A percentile compares a stretch with the other conserved stretches of the same genome.
Conservation (phyloP, 2,888 invertebrate genomes). For the Drosophila leonis region DNA sequence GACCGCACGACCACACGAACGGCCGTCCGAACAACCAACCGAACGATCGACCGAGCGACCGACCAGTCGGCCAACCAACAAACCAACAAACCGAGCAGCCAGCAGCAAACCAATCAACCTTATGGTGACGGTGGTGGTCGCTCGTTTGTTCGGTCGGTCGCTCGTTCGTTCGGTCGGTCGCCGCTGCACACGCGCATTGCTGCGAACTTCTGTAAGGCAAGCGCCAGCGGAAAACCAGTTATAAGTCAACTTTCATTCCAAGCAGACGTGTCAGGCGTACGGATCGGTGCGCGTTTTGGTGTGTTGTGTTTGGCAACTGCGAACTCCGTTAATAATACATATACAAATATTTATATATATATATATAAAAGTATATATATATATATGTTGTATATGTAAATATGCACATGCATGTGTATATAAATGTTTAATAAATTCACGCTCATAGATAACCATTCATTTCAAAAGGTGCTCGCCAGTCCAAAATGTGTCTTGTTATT, state of each 20-base stretch:
- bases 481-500: constrained; percentile 18
- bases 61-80: not conserved
- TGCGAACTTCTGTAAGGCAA: constrained; percentile 60
- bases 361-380: constrained; percentile 8
- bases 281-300: constrained; percentile 61
- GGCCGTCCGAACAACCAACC: not conserved
- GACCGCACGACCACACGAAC: not conserved
- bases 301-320: constrained; percentile 55
- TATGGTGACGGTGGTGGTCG: constrained; percentile 38
- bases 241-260: constrained; percentile 85
- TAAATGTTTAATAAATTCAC: constrained; percentile 49
- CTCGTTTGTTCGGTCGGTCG: constrained; percentile 10
- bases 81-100: not conserved
- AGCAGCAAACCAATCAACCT: constrained; percentile 55
- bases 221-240: constrained; percentile 83
- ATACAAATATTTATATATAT: constrained; percentile 17
- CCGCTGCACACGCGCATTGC: constrained; percentile 60
- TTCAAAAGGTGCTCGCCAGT: constrained; percentile 43
- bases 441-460: constrained; percentile 35
- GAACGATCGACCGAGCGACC: not conserved
- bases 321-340: constrained; percentile 44
- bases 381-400: constrained; percentile 8
- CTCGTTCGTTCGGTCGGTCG: constrained; percentile 20
- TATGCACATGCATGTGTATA: constrained; percentile 34
- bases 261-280: constrained; percentile 81